Evolutionary conservation across 1,140 invertebrate genomes (phyloP), one percentile per base, ranked within the genome.

Genomic region (Oedothorax gibbosus): DNA sequence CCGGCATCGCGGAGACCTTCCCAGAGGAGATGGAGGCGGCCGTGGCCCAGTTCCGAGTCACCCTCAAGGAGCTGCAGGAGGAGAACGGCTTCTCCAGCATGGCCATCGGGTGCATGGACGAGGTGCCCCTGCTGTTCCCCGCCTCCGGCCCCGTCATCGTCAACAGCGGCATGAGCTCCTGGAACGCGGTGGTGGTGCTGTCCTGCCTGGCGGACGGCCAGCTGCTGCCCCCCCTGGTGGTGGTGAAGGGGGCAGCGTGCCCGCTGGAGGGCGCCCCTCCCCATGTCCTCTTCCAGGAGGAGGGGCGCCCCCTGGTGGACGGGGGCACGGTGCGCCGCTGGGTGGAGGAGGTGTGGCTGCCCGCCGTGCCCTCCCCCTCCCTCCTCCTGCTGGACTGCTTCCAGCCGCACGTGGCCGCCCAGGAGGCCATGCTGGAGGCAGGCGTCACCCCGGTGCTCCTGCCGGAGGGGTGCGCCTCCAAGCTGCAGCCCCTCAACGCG

Each of bases 381-480:
- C 66, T 72, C 57, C 49, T 75, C 5, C 72, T 85, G 21, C 66
- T 79, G 87, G 86, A 65, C 54, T 81, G 76, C 57, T 80, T 75
- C 51, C 56, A 80, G 69, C 85, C 85, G n/a, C 85, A 86, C 54
- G 62, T 57, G 7, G 20, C 75, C 2, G 62, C 71, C 7, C 83
- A 85, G 21, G 83, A 85, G 8, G 50, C 65, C 9, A 77, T 85
- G 53, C 50, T 85, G 65, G 75, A 85, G 7, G 68, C 83, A 11
- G 83, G 83, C 49, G 72, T 85, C 21, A 85, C 83, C 68, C 83
- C 83, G 7, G 53, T 78, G 18, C 53, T 78, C 6, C 69, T 85
- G 83, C 83, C 83, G 53, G 83, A 77, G 35, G 83, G 83, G 12
- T 85, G 83, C 54, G 83, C 83, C 12, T 85, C 83, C n/a, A 85